Base-by-base conservation (phyloP, 1,140 invertebrate species). In the Brachionus sp. region DNA sequence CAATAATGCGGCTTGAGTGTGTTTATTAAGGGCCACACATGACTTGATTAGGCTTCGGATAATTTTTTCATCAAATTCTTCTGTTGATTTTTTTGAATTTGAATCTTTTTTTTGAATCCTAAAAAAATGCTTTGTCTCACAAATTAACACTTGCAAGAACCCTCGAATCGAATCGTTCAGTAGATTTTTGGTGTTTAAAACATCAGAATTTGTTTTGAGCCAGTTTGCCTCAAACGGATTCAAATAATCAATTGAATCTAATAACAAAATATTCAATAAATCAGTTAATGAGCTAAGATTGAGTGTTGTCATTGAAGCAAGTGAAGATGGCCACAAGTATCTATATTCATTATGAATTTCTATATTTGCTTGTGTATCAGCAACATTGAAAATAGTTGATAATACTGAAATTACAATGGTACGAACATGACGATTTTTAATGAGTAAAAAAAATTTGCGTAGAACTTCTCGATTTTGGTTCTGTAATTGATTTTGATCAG, bases 21-120 rank as follows among this genome's bases (percentile, higher is more conserved):
- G 77, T 23, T 80, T 80, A 25, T 66, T 66, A n/a, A 80, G 57
- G 25, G 33, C n/a, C 0, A 57, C 12, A 23, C 46, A 80, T 19
- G 62, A 66, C 62, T 80, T 80, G 37, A 80, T 80, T 3, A 80
- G 9, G 6, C n/a, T 33, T 9, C 50, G 46, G 4, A 62, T 42
- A 10, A 80, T 66, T 80, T 80, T 80, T 7, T 80, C 77, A 62
- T 80, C 77, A 5, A 80, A 37, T 23, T 57, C 77, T 33, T 80
- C 35, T 13, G 19, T 29, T 3, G 13, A 19, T 80, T 42, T 42
- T 44, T 80, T 80, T 10, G 7, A 46, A 62, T 13, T 42, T n/a
- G 19, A 44, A 23, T 62, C 39, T 19, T 19, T 25, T 46, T 44
- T 37, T 42, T 10, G 1, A 9, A 25, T 13, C 13, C 35, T 57